phyloP scores from a whole-genome alignment of 2,113 vertebrate genomes.

The Paradoxurus hermaphroditus region DNA sequence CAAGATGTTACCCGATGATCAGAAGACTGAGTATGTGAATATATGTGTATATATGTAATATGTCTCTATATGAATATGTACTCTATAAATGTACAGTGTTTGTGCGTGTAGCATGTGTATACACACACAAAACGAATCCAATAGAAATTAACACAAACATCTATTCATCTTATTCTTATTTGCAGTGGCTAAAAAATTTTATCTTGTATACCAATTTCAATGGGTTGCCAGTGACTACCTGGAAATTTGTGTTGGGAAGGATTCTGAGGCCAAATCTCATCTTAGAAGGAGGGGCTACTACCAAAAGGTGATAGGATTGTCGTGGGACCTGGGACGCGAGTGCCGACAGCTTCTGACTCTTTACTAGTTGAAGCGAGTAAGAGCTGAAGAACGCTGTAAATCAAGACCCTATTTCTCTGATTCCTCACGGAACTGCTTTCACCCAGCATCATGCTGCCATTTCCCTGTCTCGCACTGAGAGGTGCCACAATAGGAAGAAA shows the following conservation, averaged over 20 bases:
- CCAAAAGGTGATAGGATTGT: background rate
- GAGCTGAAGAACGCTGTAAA: background rate
- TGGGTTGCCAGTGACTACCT: background rate
- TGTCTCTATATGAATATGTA: background rate
- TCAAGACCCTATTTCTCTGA: background rate
- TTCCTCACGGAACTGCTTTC: background rate
- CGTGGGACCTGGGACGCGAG: no score
- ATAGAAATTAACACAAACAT: background rate
- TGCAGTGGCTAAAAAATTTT: background rate
- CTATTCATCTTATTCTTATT: background rate
- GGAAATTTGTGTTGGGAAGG: background rate
- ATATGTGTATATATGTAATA: background rate
- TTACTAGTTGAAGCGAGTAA: background rate
- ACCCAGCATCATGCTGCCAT: background rate
- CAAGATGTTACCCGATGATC: background rate
- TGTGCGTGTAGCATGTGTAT: no score
- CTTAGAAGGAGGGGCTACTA: background rate
- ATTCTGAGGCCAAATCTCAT: background rate
- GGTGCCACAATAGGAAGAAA: background rate
- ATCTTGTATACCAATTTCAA: background rate
- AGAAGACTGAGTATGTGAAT: background rate
- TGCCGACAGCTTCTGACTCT: background rate
- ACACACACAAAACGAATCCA: background rate
- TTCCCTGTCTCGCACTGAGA: background rate
- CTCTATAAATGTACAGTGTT: background rate